phyloP scores from a whole-genome alignment of 92 coral and sea anemone genomes.

The Paramuricea clavata region DNA sequence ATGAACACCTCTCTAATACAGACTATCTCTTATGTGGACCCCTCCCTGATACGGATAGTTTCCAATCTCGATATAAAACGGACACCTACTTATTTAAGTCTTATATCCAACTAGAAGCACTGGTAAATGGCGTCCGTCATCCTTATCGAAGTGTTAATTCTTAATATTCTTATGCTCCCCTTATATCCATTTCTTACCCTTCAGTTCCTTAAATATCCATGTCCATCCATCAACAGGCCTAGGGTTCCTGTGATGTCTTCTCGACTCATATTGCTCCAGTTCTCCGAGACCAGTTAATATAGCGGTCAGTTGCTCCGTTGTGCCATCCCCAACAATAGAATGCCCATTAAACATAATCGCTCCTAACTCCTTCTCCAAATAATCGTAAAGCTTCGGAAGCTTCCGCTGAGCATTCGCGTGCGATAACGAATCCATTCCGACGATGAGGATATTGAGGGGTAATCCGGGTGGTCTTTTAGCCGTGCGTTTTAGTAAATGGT shows the following conservation, averaged over 20 bases:
- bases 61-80: no score
- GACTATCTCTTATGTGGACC: no score
- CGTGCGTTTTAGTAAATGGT: constrained; percentile 13
- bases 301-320: constrained; percentile 45
- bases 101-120: no score
- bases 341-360: constrained; percentile 35
- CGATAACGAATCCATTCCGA: constrained; percentile 33
- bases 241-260: constrained; percentile 34
- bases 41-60: no score
- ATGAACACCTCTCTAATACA: no score
- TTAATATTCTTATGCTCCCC: neutral
- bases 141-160: no score
- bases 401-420: constrained; percentile 40
- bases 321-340: constrained; percentile 35
- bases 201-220: constrained; percentile 45
- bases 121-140: no score
- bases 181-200: neutral
- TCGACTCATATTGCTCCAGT: constrained; percentile 37
- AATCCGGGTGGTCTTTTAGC: constrained; percentile 12
- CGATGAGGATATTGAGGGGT: constrained; percentile 30
- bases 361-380: constrained; percentile 16
- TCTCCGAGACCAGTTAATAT: constrained; percentile 43
- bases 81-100: no score
- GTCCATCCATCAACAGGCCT: constrained; percentile 49
- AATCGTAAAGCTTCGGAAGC: constrained; percentile 26